Evolutionary conservation across 2,888 invertebrate genomes (phyloP).

Genomic region (Nomada lathburiana): DNA sequence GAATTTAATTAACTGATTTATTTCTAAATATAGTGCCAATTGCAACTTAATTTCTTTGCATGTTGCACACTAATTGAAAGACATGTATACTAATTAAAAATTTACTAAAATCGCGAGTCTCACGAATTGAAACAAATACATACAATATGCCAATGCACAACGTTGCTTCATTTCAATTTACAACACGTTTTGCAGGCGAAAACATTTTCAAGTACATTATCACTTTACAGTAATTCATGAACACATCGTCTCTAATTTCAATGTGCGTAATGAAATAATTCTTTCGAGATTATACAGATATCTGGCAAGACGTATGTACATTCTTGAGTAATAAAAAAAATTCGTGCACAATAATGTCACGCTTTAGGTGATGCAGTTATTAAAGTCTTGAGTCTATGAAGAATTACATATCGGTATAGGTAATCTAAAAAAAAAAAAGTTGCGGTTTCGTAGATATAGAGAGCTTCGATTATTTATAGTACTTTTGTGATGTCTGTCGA

Average conservation of each 20-base stretch:
- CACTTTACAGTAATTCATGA: constrained; percentile 26
- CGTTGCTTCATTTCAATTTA: constrained; percentile 8
- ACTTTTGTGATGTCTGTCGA: constrained; percentile 7
- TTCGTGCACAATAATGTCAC: constrained; percentile 18
- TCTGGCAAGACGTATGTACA: constrained; percentile 6
- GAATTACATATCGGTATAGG: constrained; percentile 20
- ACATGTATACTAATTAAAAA: constrained; percentile 32
- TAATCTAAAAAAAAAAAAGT: constrained; percentile 41
- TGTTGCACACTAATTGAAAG: constrained; percentile 15
- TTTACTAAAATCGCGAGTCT: background rate
- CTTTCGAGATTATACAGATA: background rate
- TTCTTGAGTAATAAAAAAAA: constrained; percentile 30
- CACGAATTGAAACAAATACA: constrained; percentile 6
- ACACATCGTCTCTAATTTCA: constrained; percentile 45
- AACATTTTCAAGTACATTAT: background rate
- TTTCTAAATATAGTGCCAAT: constrained; percentile 22
- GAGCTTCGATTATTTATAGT: constrained; percentile 32
- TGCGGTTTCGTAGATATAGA: constrained; percentile 40
- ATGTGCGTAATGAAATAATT: constrained; percentile 43
- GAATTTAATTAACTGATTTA: constrained; percentile 28
- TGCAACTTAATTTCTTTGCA: constrained; percentile 13
- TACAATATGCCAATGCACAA: constrained; percentile 12
- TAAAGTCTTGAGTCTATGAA: constrained; percentile 14
- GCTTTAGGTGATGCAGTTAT: background rate
- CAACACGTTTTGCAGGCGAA: background rate